These are phyloP conservation scores for Leucosticte australis DNA, from an alignment of 2,113 vertebrate genomes.

Conservation along the genomic window DNA sequence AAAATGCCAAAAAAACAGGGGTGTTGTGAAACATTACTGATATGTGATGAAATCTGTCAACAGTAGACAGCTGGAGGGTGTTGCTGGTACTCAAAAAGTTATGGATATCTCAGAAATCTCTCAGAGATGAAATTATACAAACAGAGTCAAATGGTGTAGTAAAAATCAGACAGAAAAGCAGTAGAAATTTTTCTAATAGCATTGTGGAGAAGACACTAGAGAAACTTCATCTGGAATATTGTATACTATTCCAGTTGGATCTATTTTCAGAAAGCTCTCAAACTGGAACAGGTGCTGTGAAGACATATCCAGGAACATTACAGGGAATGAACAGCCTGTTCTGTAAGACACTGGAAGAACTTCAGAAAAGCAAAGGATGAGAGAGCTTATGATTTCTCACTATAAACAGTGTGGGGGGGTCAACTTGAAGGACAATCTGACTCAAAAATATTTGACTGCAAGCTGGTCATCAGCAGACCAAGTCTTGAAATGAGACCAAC, in stretches of 20 bases:
- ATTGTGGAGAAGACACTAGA: not conserved
- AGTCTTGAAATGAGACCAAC: not conserved
- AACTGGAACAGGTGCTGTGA: not conserved
- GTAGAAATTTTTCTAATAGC: not conserved
- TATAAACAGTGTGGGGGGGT: not conserved
- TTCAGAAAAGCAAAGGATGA: not conserved
- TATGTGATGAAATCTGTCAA: conserved; percentile 29
- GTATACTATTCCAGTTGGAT: not conserved
- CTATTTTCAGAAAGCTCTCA: not conserved
- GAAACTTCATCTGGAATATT: not conserved
- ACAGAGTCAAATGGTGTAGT: not conserved
- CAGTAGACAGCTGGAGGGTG: not conserved
- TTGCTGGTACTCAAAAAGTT: not conserved
- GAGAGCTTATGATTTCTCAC: not conserved
- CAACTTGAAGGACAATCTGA: not conserved
- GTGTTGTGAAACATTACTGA: conserved; percentile 28
- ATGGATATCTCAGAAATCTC: not conserved
- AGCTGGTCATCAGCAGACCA: not conserved
- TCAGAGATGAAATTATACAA: not conserved
- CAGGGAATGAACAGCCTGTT: not conserved
- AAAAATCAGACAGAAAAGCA: not conserved
- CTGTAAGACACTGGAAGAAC: not conserved
- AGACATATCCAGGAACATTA: not conserved
- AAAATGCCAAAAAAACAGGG: not conserved
- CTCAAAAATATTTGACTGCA: not conserved